These are phyloP conservation scores for Nesospiza acunhae DNA, from an alignment of 2,113 vertebrate genomes.

Conservation along the genomic window DNA sequence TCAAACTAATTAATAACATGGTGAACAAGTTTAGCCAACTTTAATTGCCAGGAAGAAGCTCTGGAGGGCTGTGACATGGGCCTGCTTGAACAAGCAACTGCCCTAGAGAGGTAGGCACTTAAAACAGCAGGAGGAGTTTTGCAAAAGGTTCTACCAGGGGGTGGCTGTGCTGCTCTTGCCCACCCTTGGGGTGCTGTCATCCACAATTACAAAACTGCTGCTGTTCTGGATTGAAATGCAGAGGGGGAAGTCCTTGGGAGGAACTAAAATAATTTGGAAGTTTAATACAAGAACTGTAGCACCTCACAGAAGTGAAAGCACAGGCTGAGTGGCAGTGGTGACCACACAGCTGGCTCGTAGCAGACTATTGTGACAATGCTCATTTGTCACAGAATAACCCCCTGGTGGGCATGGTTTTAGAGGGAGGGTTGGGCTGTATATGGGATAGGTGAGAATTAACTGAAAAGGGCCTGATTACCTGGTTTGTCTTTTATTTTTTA, in stretches of 20 bases:
- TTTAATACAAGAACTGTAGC: background rate
- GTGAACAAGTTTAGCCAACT: background rate
- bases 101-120: background rate
- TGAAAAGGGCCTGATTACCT: background rate
- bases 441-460: background rate
- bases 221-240: background rate
- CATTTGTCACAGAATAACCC: background rate
- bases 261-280: background rate
- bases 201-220: background rate
- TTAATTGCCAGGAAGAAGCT: background rate
- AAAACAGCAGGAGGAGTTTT: background rate
- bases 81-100: background rate
- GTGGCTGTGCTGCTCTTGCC: background rate
- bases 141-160: background rate
- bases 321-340: background rate
- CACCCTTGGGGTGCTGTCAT: background rate
- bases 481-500: background rate
- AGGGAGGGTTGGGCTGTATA: background rate
- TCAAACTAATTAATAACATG: background rate
- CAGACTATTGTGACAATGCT: background rate
- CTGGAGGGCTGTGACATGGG: background rate
- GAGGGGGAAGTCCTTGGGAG: background rate
- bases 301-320: background rate
- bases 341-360: background rate
- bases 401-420: rapidly evolving